Evolutionary conservation across 53 echinoderm and acorn worm species (phyloP), one percentile per base, ranked within the genome.

Genomic region (Temnopleurus reevesii): DNA sequence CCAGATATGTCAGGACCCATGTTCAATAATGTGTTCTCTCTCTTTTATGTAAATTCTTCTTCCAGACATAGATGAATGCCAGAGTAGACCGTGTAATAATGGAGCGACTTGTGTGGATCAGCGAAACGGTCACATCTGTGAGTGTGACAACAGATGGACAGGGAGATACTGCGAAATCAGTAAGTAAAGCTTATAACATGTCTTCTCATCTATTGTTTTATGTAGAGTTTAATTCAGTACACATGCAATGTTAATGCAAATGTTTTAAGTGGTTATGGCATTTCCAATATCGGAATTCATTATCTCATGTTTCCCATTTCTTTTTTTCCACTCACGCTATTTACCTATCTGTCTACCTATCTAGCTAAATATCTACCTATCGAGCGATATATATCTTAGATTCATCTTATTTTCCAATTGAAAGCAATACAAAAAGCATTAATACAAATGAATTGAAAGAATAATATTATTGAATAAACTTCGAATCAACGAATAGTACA

Each of bases 141-240:
- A 41, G 23, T 94, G 94, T 55, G 25, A 7, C 4, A 19, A 27
- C n/a, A 81, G 56, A 4, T 96, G 81, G 53, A 66, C 81, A 8
- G 96, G 96, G 2, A 84, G 92, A 53, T 93, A 95, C 76, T 96
- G 96, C 81, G 96, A 95, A 83, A 66, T 76, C 38, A 92, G 96
- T 96, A 93, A 95, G 90, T 88, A 56, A 36, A 81, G 7, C 23
- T 63, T 29, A 18, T 12, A 4, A 10, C 53, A 10, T 15, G 9
- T 15, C 53, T 51, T 15, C 53, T 15, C 53, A 51, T 51, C 9
- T 51, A 8, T 51, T 51, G 8, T 51, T 51, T 51, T 51, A 10
- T 51, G 8, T 51, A 10, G 8, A 15, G 53, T 51, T 10, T 51
- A 15, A n/a, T n/a, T n/a, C n/a, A n/a, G n/a, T n/a, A n/a, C n/a